Conservation (phyloP, 30 jellyfish, hydroid and myxozoan species). For the Rhopilema esculentum region DNA sequence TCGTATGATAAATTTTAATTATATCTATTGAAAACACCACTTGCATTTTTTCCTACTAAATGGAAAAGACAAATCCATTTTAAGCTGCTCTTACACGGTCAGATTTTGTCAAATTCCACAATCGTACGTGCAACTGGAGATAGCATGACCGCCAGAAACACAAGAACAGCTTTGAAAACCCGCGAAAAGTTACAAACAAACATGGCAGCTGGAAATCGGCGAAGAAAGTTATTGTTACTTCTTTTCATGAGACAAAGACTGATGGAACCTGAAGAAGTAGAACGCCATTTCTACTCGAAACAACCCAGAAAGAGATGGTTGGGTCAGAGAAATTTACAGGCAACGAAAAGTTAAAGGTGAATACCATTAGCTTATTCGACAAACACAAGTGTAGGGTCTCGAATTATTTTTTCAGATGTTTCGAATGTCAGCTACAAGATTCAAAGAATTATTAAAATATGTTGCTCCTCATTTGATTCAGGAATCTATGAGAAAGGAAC, state of each 20-base stretch:
- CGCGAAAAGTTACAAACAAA: not conserved
- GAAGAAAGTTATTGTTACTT: not conserved
- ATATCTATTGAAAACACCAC: no score
- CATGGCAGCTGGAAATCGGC: not conserved
- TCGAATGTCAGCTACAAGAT: not conserved
- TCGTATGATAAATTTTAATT: no score
- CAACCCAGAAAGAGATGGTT: not conserved
- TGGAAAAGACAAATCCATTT: no score
- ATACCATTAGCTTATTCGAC: not conserved
- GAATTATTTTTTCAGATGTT: not conserved
- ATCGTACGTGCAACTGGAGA: not conserved
- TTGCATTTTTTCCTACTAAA: no score
- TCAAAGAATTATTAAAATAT: not conserved
- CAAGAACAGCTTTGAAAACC: not conserved
- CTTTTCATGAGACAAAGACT: not conserved
- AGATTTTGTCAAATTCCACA: no score
- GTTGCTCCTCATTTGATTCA: no score
- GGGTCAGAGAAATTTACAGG: not conserved
- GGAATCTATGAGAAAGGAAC: no score
- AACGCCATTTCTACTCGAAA: not conserved
- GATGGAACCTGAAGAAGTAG: not conserved
- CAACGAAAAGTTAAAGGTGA: not conserved
- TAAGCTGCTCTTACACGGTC: no score
- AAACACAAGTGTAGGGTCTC: not conserved
- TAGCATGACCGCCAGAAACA: not conserved